Conservation (phyloP, 2,113 vertebrate species). For the Capreolus pygargus region DNA sequence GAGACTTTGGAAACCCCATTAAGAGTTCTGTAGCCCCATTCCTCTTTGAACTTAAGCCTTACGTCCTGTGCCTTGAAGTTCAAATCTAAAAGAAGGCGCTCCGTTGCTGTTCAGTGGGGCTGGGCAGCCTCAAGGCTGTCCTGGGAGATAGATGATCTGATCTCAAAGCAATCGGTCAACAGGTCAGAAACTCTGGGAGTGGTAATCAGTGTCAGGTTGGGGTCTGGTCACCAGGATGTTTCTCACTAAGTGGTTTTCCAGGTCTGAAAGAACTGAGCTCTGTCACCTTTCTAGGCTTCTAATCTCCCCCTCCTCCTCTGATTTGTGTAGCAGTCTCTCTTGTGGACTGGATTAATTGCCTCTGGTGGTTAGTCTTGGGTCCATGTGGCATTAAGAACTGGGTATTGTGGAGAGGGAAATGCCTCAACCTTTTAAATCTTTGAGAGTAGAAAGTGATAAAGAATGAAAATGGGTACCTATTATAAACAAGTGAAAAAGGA, state of each 20-base stretch:
- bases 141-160: slow-evolving; percentile 49
- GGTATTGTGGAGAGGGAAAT: not conserved
- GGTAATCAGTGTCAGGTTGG: slow-evolving; percentile 44
- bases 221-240: slow-evolving; percentile 40
- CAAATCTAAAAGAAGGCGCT: slow-evolving; percentile 39
- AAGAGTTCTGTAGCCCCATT: not conserved
- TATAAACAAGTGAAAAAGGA: not conserved
- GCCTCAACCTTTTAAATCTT: not conserved
- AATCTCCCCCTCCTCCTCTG: not conserved
- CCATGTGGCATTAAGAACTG: not conserved
- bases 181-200: not conserved
- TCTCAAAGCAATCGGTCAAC: slow-evolving; percentile 42
- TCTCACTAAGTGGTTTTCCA: slow-evolving; percentile 66
- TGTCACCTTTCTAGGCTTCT: not conserved
- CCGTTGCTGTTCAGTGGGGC: not conserved
- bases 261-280: not conserved
- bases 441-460: slow-evolving; percentile 1
- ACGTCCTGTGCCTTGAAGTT: slow-evolving; percentile 40
- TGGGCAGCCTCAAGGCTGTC: not conserved
- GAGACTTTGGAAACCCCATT: not conserved
- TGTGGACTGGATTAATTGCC: not conserved
- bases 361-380: not conserved
- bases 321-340: not conserved
- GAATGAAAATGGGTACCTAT: not conserved
- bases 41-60: slow-evolving; percentile 7